These are phyloP conservation scores for Butorides virescens DNA, from an alignment of 2,113 vertebrate species.

Conservation along the genomic window DNA sequence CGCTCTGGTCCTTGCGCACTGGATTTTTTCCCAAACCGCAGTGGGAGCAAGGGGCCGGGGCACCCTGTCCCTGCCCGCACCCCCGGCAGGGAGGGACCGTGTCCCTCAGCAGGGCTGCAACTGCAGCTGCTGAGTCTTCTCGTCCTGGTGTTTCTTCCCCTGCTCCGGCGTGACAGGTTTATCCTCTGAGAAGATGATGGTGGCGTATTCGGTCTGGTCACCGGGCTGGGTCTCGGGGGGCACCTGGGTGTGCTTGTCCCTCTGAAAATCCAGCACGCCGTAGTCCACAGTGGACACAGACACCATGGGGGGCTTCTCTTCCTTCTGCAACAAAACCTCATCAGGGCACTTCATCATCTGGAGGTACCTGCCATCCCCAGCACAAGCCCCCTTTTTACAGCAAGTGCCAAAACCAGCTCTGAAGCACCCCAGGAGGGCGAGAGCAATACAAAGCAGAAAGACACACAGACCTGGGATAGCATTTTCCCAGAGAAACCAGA, in stretches of 20 bases:
- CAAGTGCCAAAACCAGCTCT: background rate
- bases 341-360: accelerated
- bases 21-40: background rate
- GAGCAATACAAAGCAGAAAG: background rate
- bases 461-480: background rate
- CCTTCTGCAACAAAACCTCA: background rate
- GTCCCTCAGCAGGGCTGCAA: background rate
- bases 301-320: background rate
- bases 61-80: background rate
- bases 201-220: constrained; percentile 72
- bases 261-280: constrained; percentile 71
- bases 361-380: background rate
- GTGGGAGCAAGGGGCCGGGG: background rate
- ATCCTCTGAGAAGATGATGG: constrained; percentile 67
- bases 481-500: background rate
- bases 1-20: accelerated
- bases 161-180: background rate
- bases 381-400: background rate
- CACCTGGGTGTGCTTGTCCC: background rate
- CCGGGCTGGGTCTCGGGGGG: accelerated
- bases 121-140: background rate
- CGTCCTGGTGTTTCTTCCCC: background rate
- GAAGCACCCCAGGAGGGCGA: background rate
- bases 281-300: constrained; percentile 67
- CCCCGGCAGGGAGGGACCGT: background rate